phyloP scores from a whole-genome alignment of 2,113 vertebrate genomes.

The Nannospalax galili region DNA sequence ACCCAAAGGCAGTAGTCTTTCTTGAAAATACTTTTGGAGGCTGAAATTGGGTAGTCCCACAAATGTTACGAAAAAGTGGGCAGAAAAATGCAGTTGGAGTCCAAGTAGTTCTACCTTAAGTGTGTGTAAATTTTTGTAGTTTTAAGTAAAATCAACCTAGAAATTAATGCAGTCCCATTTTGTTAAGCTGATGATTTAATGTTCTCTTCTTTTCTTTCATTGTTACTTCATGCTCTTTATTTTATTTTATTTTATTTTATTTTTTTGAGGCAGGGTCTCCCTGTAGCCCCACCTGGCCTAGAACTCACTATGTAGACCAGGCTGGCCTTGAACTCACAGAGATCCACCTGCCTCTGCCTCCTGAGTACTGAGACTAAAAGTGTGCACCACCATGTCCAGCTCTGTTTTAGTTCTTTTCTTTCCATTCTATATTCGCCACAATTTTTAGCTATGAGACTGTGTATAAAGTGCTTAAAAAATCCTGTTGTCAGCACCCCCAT shows the following conservation, averaged over 20 bases:
- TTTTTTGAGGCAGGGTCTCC: too few relatives aligned
- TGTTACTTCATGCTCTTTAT: not conserved
- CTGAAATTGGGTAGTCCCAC: not conserved
- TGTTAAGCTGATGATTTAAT: not conserved
- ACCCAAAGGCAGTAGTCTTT: not conserved
- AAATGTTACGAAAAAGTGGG: not conserved
- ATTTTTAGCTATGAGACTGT: not conserved
- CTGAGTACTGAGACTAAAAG: too few relatives aligned
- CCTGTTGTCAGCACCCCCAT: too few relatives aligned
- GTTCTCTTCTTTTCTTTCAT: conserved; percentile 38
- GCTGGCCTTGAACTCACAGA: too few relatives aligned
- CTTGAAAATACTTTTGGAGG: not conserved
- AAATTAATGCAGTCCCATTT: not conserved
- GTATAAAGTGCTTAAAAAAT: not conserved
- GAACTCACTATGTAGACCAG: too few relatives aligned
- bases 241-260: too few relatives aligned
- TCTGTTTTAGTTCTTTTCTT: too few relatives aligned
- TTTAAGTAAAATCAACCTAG: not conserved
- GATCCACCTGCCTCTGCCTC: too few relatives aligned
- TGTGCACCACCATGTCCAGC: too few relatives aligned
- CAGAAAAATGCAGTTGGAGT: not conserved
- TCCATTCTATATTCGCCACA: not conserved
- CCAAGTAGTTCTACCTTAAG: not conserved
- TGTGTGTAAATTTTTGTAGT: not conserved
- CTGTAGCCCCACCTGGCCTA: too few relatives aligned